Conservation (phyloP, 2,113 vertebrate genomes). For the Terrapene triunguis region DNA sequence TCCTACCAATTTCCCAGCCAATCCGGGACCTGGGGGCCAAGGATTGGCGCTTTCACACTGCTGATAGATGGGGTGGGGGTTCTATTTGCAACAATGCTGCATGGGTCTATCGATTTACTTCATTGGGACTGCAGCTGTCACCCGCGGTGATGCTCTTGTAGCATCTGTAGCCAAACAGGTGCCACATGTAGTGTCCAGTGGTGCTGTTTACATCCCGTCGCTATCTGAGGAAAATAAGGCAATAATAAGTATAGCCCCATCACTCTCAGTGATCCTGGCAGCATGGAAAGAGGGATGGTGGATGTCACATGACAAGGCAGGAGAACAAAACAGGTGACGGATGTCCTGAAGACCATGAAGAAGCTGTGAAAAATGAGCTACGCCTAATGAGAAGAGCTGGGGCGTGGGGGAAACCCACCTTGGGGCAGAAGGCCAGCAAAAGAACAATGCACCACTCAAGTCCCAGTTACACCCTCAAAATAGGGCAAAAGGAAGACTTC, state of each 20-base stretch:
- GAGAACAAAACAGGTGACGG: rapidly evolving
- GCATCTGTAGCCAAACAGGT: background rate
- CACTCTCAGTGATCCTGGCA: background rate
- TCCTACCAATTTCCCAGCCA: background rate
- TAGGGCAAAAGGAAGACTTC: background rate
- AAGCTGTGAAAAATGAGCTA: background rate
- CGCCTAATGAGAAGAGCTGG: background rate
- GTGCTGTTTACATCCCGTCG: background rate
- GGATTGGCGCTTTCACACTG: background rate
- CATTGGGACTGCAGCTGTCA: background rate
- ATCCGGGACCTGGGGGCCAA: background rate
- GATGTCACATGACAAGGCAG: background rate
- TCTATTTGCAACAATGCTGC: background rate
- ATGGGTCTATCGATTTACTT: background rate
- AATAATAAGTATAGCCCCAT: background rate
- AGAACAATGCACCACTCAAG: background rate
- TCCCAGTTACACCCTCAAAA: background rate
- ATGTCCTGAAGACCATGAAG: background rate
- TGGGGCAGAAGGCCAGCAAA: background rate
- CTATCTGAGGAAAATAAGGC: background rate
- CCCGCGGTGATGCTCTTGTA: background rate
- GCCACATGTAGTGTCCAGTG: background rate
- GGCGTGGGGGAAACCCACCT: background rate
- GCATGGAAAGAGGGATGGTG: background rate
- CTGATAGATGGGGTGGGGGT: background rate